Base-by-base conservation (phyloP, 2,888 invertebrate genomes). In the Drosophila lacicola region DNA sequence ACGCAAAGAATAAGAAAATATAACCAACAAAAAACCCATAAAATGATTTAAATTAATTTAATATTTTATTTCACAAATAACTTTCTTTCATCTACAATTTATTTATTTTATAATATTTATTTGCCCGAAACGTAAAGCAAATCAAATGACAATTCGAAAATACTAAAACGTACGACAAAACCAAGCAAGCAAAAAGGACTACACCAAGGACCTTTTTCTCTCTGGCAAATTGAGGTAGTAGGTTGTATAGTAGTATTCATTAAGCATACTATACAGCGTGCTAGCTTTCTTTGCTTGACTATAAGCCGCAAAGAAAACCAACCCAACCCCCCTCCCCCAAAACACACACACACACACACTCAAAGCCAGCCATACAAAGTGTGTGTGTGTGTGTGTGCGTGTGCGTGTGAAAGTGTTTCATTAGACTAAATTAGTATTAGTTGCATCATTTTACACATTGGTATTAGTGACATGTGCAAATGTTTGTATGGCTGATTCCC, bases 181-280 rank as follows among this genome's bases (percentile, higher is more conserved):
- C 42, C 53, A 54, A 62, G 46, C 55, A 33, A 66, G 67, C 79
- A 79, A 74, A 80, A 83, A 75, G 78, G 87, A 74, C 75, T 80
- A 70, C 77, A 85, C 75, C 73, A 82, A 82, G 86, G 88, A 85
- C 86, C 89, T 86, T 85, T 82, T 79, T 87, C 83, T 91, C 83
- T 92, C 91, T 91, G 92, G 92, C 92, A 92, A 91, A 91, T 91
- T 92, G 92, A 92, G 92, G 92, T 92, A 92, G 92, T 92, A 92
- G 92, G 92, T 92, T 92, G 92, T 92, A 92, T 92, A 92, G 92
- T 92, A 92, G 91, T 92, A 90, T 51, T 51, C 70, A 68, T 50
- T 68, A 67, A 79, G 72, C 90, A 78, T 91, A 90, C 92, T 92
- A 91, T 92, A 92, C 92, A 91, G 90, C 91, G 87, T 92, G 92